Base-by-base conservation (phyloP, 2,888 invertebrate species). In the Plebejus anna region DNA sequence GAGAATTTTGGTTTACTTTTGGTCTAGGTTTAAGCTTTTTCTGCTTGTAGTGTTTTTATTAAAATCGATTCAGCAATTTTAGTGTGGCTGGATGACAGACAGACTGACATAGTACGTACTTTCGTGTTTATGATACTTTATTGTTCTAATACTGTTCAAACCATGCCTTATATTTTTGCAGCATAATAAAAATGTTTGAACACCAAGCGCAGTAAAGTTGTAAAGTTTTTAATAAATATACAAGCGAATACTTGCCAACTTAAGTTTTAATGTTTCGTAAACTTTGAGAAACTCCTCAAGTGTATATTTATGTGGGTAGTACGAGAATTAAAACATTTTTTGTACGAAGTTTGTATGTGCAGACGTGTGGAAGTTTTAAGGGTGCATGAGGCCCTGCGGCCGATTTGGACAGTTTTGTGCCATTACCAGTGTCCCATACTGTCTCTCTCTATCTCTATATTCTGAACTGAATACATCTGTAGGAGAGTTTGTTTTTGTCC, bases 171-270 rank as follows among this genome's bases (percentile, higher is more conserved):
- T 55, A 16, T 55, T 55, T 55, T 55, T 16, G n/a, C 22, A 22
- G n/a, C 5, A 7, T 59, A 59, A 6, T 59, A 59, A n/a, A 59
- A 59, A n/a, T n/a, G 4, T 22, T 59, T 59, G 28, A 61, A 28
- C 22, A 22, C 28, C 22, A 61, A 59, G 61, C 61, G 28, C 61
- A 61, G 61, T 22, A 28, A 61, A 61, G 61, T 11, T 61, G 61
- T 61, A 61, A 61, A 61, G 61, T 61, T 61, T 59, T 61, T 61
- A 61, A 61, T 61, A 61, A 61, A 61, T 28, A 61, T 59, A 22
- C 22, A 66, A 66, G 66, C 66, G 66, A 66, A 32, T 36, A 36
- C 66, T 61, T 11, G 66, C 66, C 32, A 66, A 66, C 32, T 5
- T 32, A 66, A 32, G 32, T 66, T 66, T 66, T 36, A 66, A 66